Evolutionary conservation across 2,113 vertebrate genomes (phyloP).

Genomic region (Tragelaphus imberbis): DNA sequence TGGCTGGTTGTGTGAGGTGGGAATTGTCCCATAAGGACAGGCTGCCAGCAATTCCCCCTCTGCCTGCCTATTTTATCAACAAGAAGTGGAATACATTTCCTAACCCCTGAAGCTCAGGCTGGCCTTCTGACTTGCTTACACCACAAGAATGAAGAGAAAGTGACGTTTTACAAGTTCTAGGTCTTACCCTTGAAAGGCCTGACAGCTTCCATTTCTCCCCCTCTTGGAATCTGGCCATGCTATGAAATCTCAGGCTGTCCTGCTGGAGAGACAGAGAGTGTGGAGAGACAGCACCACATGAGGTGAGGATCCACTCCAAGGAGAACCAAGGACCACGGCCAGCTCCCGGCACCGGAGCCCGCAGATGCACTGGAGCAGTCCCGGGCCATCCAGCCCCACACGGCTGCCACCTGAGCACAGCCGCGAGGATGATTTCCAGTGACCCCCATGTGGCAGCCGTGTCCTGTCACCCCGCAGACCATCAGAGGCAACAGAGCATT

Average conservation of each 20-base stretch:
- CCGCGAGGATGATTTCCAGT: neutral
- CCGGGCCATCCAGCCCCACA: neutral
- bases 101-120: neutral
- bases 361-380: fast-evolving
- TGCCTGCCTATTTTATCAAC: neutral
- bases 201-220: neutral
- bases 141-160: neutral
- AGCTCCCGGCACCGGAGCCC: neutral
- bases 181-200: neutral
- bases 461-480: neutral
- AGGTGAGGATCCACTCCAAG: neutral
- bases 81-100: neutral
- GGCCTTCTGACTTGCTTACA: neutral
- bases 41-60: neutral
- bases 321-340: neutral
- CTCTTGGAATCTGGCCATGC: neutral
- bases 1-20: neutral
- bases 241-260: neutral
- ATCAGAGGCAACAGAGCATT: neutral
- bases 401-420: too few relatives aligned
- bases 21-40: too few relatives aligned
- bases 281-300: neutral
- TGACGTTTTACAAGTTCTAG: neutral
- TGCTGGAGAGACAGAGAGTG: neutral
- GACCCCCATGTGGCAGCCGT: neutral